These are phyloP conservation scores for Xestia xanthographa DNA, from an alignment of 2,888 invertebrate genomes.

Conservation along the genomic window DNA sequence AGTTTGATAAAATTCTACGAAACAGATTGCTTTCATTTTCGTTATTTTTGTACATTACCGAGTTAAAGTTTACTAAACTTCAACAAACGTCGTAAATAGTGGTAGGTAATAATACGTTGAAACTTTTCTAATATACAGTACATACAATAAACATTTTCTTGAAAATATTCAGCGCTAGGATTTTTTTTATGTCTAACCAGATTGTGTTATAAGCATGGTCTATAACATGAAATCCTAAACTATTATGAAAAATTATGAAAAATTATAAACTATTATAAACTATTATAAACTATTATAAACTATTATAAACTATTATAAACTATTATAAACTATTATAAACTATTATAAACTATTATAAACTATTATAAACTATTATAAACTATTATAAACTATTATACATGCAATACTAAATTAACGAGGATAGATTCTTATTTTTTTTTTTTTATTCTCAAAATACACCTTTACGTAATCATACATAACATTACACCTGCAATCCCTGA, in stretches of 20 bases:
- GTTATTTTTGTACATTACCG: not conserved
- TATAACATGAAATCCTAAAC: no score
- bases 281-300: no score
- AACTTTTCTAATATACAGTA: slow-evolving; percentile 1
- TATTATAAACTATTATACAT: no score
- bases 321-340: no score
- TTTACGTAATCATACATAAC: not conserved
- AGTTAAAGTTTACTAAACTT: not conserved
- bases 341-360: no score
- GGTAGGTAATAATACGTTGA: not conserved
- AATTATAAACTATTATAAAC: no score
- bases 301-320: no score
- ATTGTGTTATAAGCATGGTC: not conserved
- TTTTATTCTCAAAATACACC: not conserved
- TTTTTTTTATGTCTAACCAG: not conserved
- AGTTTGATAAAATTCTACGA: not conserved
- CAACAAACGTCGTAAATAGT: not conserved
- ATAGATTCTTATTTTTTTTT: no score
- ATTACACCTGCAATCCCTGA: not conserved
- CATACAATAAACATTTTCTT: not conserved
- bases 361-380: no score
- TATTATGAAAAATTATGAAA: no score
- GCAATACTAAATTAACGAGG: no score
- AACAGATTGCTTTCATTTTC: not conserved
- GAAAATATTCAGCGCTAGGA: no score